Base-by-base conservation (phyloP, 2,888 invertebrate species). In the Hoplodrina ambigua region DNA sequence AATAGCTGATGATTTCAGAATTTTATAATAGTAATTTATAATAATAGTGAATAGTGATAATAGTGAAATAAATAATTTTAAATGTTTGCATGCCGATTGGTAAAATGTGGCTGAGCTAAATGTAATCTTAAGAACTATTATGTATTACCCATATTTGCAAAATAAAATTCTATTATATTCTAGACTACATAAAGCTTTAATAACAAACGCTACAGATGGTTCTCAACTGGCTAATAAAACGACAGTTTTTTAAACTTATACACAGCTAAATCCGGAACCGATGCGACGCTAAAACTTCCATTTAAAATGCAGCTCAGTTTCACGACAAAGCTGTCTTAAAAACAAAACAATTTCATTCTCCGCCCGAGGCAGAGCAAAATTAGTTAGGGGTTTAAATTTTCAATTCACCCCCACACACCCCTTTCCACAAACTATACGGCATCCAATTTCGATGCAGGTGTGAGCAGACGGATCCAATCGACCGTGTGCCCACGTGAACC, bases 391-490 rank as follows among this genome's bases (percentile, higher is more conserved):
- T 56, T 79, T 75, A 67, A 75, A 78, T 70, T 75, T 78, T 65
- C 64, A 55, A 75, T 79, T 68, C 68, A 17, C 52, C 57, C 54
- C 63, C 55, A 25, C 30, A 54, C 78, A 54, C 72, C 72, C 52
- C 53, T 56, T 66, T 37, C 37, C 52, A 46, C 59, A 54, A 52
- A 55, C 66, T 54, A 15, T 25, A 53, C 55, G 63, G 75, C 57
- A 53, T 78, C 75, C 78, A 81, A 81, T 81, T 81, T 69, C 69
- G 49, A 66, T 74, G 74, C 80, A 80, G 78, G 81, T 81, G 78
- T 68, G 67, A 72, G 73, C 70, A 55, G 61, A 66, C 52, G 55
- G 15, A 56, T 67, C 56, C 69, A 76, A 80, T 70, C 75, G 77
- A 69, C 67, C 69, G 75, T 66, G 52, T 63, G 58, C 55, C 46